A percentile compares a stretch with the other conserved stretches of the same genome.
These are phyloP conservation scores for Ranitomeya variabilis DNA, from an alignment of 2,113 vertebrate genomes.

Conservation along the genomic window DNA sequence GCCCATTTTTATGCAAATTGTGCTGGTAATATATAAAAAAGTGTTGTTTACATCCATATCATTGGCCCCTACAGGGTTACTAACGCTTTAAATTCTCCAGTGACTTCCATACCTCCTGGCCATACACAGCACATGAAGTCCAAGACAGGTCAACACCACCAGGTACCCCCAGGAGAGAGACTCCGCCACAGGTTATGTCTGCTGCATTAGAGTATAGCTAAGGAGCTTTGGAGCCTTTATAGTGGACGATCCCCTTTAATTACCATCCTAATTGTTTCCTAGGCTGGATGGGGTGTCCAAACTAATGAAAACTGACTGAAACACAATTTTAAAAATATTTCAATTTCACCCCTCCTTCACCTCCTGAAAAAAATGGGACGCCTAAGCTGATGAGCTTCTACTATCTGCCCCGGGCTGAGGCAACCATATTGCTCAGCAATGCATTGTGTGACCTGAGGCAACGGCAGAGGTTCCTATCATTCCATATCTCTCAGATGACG, in stretches of 20 bases:
- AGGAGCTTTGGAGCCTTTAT: not conserved
- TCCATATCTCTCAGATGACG: constrained; percentile 34
- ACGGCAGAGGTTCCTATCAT: constrained; percentile 38
- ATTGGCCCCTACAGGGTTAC: not conserved
- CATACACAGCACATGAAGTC: not conserved
- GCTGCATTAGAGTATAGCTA: not conserved
- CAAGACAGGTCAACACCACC: not conserved
- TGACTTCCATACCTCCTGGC: not conserved
- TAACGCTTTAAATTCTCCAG: not conserved
- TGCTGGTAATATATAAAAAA: too few species aligned
- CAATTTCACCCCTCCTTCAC: not conserved
- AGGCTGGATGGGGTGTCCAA: not conserved
- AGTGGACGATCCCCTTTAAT: not conserved
- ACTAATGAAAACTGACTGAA: not conserved
- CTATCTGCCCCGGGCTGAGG: not conserved
- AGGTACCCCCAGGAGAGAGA: not conserved
- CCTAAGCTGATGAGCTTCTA: not conserved
- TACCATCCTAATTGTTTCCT: not conserved
- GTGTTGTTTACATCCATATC: not conserved
- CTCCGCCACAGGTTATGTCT: not conserved
- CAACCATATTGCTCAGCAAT: constrained; percentile 44
- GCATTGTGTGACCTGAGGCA: constrained; percentile 8
- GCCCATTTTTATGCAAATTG: too few species aligned
- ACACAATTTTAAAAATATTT: not conserved
- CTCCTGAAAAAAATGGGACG: not conserved